phyloP scores from a whole-genome alignment of 2,113 vertebrate genomes.

The Petrocephalus microphthalmus region DNA sequence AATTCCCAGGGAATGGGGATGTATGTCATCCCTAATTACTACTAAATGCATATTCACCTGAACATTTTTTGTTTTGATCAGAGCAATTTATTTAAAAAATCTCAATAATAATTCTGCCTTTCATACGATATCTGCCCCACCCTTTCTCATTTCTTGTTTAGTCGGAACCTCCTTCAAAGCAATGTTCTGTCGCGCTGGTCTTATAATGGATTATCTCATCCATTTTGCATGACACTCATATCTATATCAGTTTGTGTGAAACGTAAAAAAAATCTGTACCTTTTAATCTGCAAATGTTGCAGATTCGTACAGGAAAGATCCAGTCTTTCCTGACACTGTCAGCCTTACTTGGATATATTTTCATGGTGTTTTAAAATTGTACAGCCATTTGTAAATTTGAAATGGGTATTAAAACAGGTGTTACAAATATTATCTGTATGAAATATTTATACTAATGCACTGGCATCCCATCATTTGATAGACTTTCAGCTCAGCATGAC shows the following conservation, averaged over 20 bases:
- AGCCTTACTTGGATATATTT: background rate
- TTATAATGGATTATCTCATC: slow-evolving; percentile 4
- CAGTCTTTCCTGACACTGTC: background rate
- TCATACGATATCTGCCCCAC: background rate
- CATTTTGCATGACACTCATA: background rate
- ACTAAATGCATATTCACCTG: background rate
- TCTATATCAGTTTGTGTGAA: slow-evolving; percentile 13
- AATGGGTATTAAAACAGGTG: background rate
- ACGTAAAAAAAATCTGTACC: background rate
- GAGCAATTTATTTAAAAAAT: background rate
- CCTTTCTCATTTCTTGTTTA: background rate
- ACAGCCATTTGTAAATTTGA: background rate
- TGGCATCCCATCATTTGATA: background rate
- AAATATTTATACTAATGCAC: background rate
- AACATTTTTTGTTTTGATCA: background rate
- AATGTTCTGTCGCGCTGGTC: background rate
- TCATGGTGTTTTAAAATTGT: background rate
- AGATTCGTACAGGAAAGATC: background rate
- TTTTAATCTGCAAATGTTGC: background rate
- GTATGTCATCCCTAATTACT: background rate
- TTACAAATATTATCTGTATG: background rate
- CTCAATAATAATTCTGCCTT: background rate
- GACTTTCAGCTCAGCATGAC: background rate
- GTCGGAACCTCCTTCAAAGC: background rate
- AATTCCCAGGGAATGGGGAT: background rate